Percentiles rank a stretch among this genome's conserved stretches.
Evolutionary conservation across 1,140 invertebrate species (phyloP).

Genomic region (Drosophila ercepeae): DNA sequence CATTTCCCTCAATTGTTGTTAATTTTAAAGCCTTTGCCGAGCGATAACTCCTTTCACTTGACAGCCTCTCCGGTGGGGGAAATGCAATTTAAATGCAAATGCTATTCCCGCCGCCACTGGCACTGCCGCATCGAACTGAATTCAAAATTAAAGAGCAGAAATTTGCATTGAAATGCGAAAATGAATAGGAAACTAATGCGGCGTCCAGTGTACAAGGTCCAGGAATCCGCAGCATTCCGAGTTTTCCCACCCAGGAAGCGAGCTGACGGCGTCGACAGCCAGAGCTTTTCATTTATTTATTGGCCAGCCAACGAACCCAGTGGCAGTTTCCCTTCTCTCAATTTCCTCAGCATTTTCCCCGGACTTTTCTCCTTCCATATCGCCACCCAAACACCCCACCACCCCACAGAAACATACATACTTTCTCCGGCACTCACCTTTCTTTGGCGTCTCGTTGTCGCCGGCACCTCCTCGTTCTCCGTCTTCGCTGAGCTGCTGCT

Average conservation of each 20-base stretch:
- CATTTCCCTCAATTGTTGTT: slow-evolving; percentile 8
- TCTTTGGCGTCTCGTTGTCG: slow-evolving; percentile 83
- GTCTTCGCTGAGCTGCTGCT: slow-evolving; percentile 85
- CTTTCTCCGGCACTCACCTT: slow-evolving; percentile 84
- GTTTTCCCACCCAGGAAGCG: slow-evolving; percentile 53
- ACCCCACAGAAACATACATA: neutral
- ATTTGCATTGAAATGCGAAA: slow-evolving; percentile 74
- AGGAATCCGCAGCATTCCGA: neutral
- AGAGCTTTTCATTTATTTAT: slow-evolving; percentile 77
- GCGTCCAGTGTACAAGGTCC: slow-evolving; percentile 30
- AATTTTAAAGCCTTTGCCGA: slow-evolving; percentile 29
- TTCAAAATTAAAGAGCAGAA: slow-evolving; percentile 72
- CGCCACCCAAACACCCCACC: too few relatives aligned
- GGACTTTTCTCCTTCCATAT: neutral
- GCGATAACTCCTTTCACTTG: neutral
- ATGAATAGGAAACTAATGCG: slow-evolving; percentile 74
- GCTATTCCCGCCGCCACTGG: slow-evolving; percentile 5
- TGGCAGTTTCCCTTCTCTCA: neutral
- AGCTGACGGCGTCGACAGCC: slow-evolving; percentile 41
- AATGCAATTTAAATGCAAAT: slow-evolving; percentile 81
- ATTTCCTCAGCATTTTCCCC: neutral
- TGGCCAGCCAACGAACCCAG: slow-evolving; percentile 44
- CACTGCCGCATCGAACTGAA: slow-evolving; percentile 61
- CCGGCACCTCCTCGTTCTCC: slow-evolving; percentile 85
- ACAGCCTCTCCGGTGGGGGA: slow-evolving; percentile 15